Conservation (phyloP, 2,797 vertebrate species). For the Chiroxiphia lanceolata region DNA sequence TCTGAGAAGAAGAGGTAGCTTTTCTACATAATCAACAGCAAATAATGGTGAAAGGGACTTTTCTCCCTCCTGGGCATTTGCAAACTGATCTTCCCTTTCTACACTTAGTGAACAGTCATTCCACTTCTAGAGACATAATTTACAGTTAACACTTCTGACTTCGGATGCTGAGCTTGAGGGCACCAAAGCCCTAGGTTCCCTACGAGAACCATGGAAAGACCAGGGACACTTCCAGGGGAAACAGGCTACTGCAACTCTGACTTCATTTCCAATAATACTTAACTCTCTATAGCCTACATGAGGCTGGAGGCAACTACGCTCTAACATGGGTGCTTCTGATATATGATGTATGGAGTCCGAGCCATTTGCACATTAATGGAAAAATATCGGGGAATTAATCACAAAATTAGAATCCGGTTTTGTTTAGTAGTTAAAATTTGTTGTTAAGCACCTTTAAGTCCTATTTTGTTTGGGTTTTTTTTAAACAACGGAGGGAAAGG, state of each 20-base stretch:
- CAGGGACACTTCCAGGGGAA: neutral
- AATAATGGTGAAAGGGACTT: neutral
- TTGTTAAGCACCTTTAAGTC: neutral
- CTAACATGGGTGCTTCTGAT: neutral
- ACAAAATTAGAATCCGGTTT: neutral
- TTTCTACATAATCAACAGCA: neutral
- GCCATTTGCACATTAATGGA: neutral
- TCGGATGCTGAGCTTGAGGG: neutral
- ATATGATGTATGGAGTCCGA: neutral
- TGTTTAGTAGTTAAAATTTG: neutral
- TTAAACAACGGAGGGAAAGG: neutral
- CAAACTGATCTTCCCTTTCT: neutral
- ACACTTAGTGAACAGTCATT: neutral
- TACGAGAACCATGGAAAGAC: accelerated
- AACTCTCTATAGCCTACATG: neutral
- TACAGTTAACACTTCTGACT: neutral
- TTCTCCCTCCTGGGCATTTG: neutral
- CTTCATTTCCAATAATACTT: neutral
- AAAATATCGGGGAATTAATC: neutral
- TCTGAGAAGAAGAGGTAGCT: neutral
- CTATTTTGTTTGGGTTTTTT: neutral
- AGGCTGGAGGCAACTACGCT: neutral
- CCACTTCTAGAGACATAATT: neutral
- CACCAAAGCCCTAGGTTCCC: neutral
- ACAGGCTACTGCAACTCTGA: neutral